phyloP scores from a whole-genome alignment of 37 sponge, comb jelly and placozoan species.

The Dysidea cf. avara region DNA sequence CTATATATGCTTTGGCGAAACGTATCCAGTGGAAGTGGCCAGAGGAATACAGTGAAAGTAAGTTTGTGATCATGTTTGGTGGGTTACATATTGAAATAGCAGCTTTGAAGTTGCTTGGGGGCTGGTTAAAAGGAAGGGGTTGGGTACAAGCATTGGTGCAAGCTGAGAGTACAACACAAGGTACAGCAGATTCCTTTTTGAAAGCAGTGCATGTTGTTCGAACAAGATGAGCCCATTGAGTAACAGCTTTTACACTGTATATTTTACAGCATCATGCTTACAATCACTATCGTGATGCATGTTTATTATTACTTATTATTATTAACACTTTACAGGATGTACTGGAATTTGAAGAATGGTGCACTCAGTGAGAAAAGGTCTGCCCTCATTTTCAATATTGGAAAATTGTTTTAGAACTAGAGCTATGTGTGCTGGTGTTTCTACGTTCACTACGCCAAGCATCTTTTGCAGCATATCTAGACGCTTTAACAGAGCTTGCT shows the following conservation, averaged over 20 bases:
- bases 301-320: too few species aligned
- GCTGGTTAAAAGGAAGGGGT: constrained; percentile 29
- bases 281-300: constrained; percentile 10
- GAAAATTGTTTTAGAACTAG: constrained; percentile 22
- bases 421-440: constrained; percentile 15
- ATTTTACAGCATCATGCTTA: constrained; percentile 21
- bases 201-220: constrained; percentile 11
- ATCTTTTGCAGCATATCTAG: constrained; percentile 19
- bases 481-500: too few species aligned
- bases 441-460: constrained; percentile 31
- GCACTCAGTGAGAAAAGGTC: constrained; percentile 3
- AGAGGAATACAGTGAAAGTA: too few species aligned
- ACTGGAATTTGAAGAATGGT: constrained; percentile 25
- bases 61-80: constrained; percentile 42
- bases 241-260: constrained; percentile 23
- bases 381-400: constrained; percentile 30
- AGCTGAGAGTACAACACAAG: constrained; percentile 22
- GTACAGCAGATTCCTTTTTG: constrained; percentile 11
- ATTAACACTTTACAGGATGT: too few species aligned
- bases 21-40: too few species aligned
- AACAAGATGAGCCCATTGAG: constrained; percentile 29
- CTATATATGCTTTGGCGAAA: too few species aligned
- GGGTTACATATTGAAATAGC: too few species aligned
- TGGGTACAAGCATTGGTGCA: constrained; percentile 34
- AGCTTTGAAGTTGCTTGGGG: constrained; percentile 29